Conservation (phyloP, 2,797 vertebrate species). For the Parambassis ranga region DNA sequence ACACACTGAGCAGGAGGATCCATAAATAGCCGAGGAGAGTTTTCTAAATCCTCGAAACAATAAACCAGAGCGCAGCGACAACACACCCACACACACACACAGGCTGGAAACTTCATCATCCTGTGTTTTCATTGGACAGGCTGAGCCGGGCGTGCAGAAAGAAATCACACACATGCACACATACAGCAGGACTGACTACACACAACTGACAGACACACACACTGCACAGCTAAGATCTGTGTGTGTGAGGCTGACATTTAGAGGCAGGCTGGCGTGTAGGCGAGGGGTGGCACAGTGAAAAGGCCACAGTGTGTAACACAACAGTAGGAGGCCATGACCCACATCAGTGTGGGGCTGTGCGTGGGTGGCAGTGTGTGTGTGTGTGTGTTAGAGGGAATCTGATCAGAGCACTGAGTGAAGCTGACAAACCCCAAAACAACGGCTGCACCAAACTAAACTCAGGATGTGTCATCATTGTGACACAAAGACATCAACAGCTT, state of each 20-base stretch:
- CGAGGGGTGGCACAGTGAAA: slow-evolving; percentile 52
- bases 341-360: slow-evolving; percentile 32
- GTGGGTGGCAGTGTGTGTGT: not conserved
- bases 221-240: not conserved
- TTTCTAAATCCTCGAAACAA: slow-evolving; percentile 46
- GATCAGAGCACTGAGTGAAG: not conserved
- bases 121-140: slow-evolving; percentile 16
- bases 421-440: not conserved
- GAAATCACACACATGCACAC: not conserved
- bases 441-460: not conserved
- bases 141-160: not conserved
- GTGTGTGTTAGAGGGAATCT: not conserved
- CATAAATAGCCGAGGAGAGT: slow-evolving; percentile 38
- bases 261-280: slow-evolving; percentile 49
- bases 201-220: too few species aligned
- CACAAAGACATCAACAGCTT: too few species aligned
- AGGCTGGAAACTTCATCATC: slow-evolving; percentile 11
- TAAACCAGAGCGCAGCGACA: slow-evolving; percentile 35
- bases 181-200: not conserved
- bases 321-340: slow-evolving; percentile 48
- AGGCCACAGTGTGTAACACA: slow-evolving; percentile 64
- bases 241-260: slow-evolving; percentile 61
- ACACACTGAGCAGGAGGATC: slow-evolving; percentile 24
- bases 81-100: slow-evolving; percentile 26
- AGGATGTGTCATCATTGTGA: too few species aligned